A percentile compares a stretch with the other conserved stretches of the same genome.
These are phyloP conservation scores for Lycia hirtaria DNA, from an alignment of 2,888 invertebrate species.

Conservation along the genomic window DNA sequence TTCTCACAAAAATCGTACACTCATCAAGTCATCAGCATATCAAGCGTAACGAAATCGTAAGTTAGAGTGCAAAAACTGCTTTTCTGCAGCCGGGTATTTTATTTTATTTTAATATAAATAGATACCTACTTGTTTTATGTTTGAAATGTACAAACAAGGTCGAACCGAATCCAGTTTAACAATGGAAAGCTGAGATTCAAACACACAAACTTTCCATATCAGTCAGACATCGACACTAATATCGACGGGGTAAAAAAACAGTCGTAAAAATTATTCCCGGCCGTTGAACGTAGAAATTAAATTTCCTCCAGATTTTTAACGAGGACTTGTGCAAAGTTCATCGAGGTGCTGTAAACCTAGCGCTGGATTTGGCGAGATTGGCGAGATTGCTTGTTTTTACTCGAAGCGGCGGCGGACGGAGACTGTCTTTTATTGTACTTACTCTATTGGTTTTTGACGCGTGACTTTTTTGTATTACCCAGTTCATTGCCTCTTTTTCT, in stretches of 20 bases:
- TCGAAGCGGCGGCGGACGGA: neutral
- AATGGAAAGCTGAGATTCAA: too few relatives aligned
- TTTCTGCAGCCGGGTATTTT: too few relatives aligned
- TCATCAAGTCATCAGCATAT: too few relatives aligned
- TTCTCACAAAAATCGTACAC: too few relatives aligned
- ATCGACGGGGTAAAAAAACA: slow-evolving; percentile 1
- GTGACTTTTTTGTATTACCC: slow-evolving; percentile 1
- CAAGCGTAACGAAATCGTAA: too few relatives aligned
- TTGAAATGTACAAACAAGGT: neutral
- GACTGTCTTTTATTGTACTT: slow-evolving; percentile 4
- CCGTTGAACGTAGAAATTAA: slow-evolving; percentile 35
- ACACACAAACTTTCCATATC: too few relatives aligned
- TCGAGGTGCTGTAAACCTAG: slow-evolving; percentile 30
- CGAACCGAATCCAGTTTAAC: neutral
- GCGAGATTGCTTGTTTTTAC: slow-evolving; percentile 15
- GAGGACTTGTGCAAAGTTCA: slow-evolving; percentile 34
- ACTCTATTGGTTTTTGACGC: neutral
- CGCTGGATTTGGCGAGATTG: slow-evolving; percentile 9
- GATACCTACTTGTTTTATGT: too few relatives aligned
- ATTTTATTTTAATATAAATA: too few relatives aligned
- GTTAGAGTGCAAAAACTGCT: too few relatives aligned
- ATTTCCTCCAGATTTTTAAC: slow-evolving; percentile 28
- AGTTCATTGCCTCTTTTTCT: slow-evolving; percentile 3
- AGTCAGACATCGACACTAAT: neutral
- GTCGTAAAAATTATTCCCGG: slow-evolving; percentile 17